Evolutionary conservation across 2,113 vertebrate genomes (phyloP).

Genomic region (Trematomus loennbergii): DNA sequence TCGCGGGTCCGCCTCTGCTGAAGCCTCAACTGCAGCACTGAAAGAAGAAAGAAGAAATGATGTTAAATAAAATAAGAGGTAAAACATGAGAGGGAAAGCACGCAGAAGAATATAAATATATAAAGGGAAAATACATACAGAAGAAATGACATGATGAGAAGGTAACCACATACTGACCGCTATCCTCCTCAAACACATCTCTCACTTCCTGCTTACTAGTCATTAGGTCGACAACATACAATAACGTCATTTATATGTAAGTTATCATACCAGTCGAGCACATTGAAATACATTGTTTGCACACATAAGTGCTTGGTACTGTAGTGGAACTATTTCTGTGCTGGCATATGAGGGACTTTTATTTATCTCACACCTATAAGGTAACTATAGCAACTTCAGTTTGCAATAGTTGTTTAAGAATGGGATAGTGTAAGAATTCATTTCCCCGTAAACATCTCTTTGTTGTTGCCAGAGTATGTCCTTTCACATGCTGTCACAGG

Average conservation of each 20-base stretch:
- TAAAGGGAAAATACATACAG: not conserved
- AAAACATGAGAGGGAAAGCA: not conserved
- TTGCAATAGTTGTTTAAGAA: too few relatives aligned
- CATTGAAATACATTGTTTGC: not conserved
- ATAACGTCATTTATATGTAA: not conserved
- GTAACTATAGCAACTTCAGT: too few relatives aligned
- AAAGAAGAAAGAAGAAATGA: constrained; percentile 33
- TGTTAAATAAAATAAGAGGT: not conserved
- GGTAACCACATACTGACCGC: not conserved
- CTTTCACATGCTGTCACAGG: too few relatives aligned
- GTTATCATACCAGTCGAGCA: not conserved
- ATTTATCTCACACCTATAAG: too few relatives aligned
- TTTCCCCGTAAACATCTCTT: not conserved
- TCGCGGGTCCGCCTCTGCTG: constrained; percentile 96
- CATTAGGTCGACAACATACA: rapidly evolving
- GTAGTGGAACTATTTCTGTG: not conserved
- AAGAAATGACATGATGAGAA: not conserved
- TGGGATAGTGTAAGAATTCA: not conserved
- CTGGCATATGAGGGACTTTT: not conserved
- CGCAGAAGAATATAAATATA: constrained; percentile 5
- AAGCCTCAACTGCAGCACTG: constrained; percentile 96
- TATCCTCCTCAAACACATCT: not conserved
- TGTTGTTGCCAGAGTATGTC: too few relatives aligned
- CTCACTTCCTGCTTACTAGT: not conserved
- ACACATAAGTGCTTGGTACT: not conserved